Evolutionary conservation across 2,888 invertebrate species (phyloP).

Genomic region (Pammene fasciana): DNA sequence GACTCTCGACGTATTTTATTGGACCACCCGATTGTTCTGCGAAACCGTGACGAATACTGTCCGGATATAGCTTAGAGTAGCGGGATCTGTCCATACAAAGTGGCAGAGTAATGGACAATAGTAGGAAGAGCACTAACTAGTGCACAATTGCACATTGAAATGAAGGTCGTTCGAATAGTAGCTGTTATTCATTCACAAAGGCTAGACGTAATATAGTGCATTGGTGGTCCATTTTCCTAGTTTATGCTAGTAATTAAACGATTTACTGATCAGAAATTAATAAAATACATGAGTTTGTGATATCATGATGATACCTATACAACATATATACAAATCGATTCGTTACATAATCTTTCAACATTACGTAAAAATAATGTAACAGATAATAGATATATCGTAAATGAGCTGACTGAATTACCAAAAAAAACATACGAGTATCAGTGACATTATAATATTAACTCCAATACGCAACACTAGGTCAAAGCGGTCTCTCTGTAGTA

Average conservation of each 20-base stretch:
- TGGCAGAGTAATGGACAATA: not conserved
- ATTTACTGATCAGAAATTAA: not conserved
- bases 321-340: too few species aligned
- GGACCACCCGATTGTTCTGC: constrained; percentile 42
- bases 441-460: too few species aligned
- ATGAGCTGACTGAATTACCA: not conserved
- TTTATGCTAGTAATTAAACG: not conserved
- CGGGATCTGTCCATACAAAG: constrained; percentile 3
- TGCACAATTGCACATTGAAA: not conserved
- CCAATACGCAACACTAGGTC: not conserved
- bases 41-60: constrained; percentile 38
- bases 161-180: not conserved
- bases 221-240: not conserved
- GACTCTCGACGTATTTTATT: constrained; percentile 33
- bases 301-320: too few species aligned
- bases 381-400: too few species aligned
- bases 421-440: not conserved
- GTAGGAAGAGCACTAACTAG: not conserved
- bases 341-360: too few species aligned
- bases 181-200: not conserved
- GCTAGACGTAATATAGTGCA: not conserved
- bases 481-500: constrained; percentile 6
- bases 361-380: too few species aligned
- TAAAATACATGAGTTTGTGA: too few species aligned
- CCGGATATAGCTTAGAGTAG: constrained; percentile 16